Base-by-base conservation (phyloP, 64 coral and sea anemone species). In the Pachyseris speciosa region DNA sequence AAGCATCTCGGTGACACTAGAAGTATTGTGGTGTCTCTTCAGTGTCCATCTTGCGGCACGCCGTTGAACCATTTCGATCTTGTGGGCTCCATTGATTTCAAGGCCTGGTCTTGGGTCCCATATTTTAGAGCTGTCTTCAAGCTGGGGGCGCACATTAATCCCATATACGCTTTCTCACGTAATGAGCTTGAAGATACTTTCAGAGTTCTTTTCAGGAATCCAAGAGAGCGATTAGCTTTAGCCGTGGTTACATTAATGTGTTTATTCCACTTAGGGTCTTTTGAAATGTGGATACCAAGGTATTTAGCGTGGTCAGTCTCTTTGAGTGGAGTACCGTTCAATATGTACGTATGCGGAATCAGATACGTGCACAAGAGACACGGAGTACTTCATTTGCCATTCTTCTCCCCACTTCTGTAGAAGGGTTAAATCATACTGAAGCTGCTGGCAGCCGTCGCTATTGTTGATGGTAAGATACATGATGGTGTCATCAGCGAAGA, bases 61-160 rank as follows among this genome's bases (percentile, higher is more conserved):
- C 10, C 88, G n/a, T 42, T 91, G 76, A 22, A 91, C 66, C 88
- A 91, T 91, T 27, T 91, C 77, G n/a, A 91, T 71, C 30, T 83
- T 91, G 36, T 73, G 48, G 22, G 75, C 44, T 29, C 79, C 79
- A 29, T 85, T 84, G 51, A 75, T 92, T 28, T 92, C 90, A 32
- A 92, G 71, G 24, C 67, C 31, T 65, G 64, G 58, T 25, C 81
- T 50, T 49, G 45, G 45, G 47, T 92, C 90, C 80, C 90, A 92
- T 4, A 92, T 42, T 33, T 34, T 77, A 41, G 68, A 15, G 33
- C 89, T 58, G 52, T 84, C 73, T 40, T 86, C 80, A 2, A 65
- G 24, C 36, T 92, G 36, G 19, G 81, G 90, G 19, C 80, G 20
- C 17, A 86, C 80, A 74, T n/a, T n/a, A 85, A 52, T 29, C 80